These are phyloP conservation scores for Eucriotettix oculatus DNA, from an alignment of 2,888 invertebrate genomes.

Conservation along the genomic window DNA sequence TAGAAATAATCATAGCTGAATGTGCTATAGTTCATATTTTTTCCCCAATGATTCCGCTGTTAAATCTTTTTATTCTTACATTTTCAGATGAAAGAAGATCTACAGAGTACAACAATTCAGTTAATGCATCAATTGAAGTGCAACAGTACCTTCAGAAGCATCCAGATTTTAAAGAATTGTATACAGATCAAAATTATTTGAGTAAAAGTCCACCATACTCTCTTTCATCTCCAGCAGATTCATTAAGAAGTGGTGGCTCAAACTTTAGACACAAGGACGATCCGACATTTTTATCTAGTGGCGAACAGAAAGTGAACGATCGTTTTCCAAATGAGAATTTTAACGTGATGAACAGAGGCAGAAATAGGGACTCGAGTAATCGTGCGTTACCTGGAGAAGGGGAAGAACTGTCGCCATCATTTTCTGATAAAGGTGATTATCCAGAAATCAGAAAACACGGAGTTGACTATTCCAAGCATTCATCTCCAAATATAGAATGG, in stretches of 20 bases:
- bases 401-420: constrained; percentile 2
- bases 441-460: constrained; percentile 9
- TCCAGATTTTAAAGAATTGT: constrained; percentile 21
- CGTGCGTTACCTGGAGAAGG: constrained; percentile 1
- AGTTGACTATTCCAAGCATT: neutral
- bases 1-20: no score
- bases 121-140: constrained; percentile 30
- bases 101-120: constrained; percentile 26
- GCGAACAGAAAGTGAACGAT: neutral
- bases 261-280: constrained; percentile 8
- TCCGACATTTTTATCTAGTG: neutral
- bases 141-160: constrained; percentile 26
- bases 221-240: no score
- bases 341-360: neutral
- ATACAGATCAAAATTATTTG: constrained; percentile 1
- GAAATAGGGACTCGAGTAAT: neutral
- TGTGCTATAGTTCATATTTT: no score
- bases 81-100: constrained; percentile 22
- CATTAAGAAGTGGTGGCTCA: neutral
- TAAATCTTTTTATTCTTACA: no score
- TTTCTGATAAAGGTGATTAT: constrained; percentile 4
- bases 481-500: neutral
- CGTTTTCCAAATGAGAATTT: neutral
- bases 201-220: no score
- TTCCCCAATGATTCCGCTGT: no score